Evolutionary conservation across 2,797 vertebrate genomes (phyloP).

Genomic region (Halcyon leucocephala): DNA sequence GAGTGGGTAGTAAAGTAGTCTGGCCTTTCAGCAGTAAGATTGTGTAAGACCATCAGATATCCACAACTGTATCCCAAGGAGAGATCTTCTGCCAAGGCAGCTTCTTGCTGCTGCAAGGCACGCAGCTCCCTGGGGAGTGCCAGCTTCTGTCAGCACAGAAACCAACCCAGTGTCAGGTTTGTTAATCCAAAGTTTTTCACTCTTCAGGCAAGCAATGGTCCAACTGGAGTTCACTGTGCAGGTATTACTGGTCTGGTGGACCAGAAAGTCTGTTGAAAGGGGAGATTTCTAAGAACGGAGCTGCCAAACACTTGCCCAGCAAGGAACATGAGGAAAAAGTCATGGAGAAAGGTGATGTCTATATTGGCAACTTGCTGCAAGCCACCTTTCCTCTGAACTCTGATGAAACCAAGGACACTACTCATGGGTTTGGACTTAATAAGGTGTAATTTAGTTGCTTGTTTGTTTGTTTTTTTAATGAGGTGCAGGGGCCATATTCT

Average conservation of each 20-base stretch:
- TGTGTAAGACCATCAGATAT: neutral
- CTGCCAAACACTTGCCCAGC: neutral
- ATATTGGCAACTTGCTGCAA: neutral
- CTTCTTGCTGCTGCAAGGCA: neutral
- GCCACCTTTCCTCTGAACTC: neutral
- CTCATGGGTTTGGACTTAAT: neutral
- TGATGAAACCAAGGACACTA: neutral
- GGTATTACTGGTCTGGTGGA: neutral
- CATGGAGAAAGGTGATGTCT: neutral
- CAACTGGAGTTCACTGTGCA: neutral
- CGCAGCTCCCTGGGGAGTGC: neutral
- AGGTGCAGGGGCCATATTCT: neutral
- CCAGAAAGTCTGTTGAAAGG: neutral
- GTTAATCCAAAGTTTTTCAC: neutral
- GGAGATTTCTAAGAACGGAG: neutral
- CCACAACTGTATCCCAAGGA: neutral
- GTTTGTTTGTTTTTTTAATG: neutral
- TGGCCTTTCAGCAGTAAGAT: neutral
- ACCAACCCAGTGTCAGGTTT: neutral
- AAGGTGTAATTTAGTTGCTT: neutral
- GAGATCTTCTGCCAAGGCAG: neutral
- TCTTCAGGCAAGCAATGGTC: neutral
- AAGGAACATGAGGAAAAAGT: neutral
- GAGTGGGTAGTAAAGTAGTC: neutral
- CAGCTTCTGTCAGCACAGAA: neutral